These are phyloP conservation scores for Anguilla marmorata DNA, from an alignment of 2,797 vertebrate species.

Conservation along the genomic window DNA sequence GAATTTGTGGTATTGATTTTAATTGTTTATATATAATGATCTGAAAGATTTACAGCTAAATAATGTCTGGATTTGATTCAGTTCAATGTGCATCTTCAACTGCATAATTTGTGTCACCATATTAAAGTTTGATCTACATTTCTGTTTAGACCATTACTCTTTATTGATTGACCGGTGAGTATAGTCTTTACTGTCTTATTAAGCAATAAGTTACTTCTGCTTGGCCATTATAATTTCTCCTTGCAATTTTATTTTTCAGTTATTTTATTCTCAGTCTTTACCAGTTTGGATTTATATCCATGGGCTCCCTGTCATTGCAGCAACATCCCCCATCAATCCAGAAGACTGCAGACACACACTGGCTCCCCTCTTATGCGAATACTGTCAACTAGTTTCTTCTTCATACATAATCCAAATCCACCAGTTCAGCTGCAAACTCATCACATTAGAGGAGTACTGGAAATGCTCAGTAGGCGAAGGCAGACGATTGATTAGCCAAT, in stretches of 20 bases:
- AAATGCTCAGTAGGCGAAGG: neutral
- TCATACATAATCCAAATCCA: neutral
- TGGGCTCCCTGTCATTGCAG: neutral
- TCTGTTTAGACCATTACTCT: too few relatives aligned
- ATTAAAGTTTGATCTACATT: too few relatives aligned
- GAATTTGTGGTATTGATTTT: neutral
- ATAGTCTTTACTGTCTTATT: neutral
- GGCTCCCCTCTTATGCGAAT: neutral
- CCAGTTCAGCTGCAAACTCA: neutral
- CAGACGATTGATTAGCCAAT: neutral
- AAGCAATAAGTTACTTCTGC: neutral
- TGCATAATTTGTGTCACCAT: too few relatives aligned
- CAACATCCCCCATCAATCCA: neutral
- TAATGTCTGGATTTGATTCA: neutral
- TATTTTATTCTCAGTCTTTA: neutral
- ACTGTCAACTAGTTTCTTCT: neutral
- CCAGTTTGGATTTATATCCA: neutral
- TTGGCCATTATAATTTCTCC: neutral
- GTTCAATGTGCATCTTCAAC: neutral
- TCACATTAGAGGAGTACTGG: neutral
- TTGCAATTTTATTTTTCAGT: neutral
- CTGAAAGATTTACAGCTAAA: neutral
- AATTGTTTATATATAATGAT: neutral
- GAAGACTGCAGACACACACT: neutral
- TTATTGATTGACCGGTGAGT: too few relatives aligned